A percentile compares a stretch with the other conserved stretches of the same genome.
phyloP scores from a whole-genome alignment of 1,140 invertebrate genomes.

The Zaprionus nigranus region DNA sequence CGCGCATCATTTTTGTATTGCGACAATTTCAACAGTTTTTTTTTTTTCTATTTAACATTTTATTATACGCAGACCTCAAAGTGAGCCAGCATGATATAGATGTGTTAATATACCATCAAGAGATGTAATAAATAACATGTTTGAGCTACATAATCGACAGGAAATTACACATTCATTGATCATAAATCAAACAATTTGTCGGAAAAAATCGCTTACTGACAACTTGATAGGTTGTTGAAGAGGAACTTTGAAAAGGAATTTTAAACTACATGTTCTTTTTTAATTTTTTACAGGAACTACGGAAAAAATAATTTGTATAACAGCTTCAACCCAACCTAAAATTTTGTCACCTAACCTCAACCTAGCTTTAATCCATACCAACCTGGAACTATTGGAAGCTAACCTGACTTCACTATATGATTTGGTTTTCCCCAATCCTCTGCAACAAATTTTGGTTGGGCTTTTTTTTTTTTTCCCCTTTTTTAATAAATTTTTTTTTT shows the following conservation, averaged over 20 bases:
- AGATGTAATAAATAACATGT: constrained; percentile 2
- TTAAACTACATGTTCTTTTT: neutral
- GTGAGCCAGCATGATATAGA: neutral
- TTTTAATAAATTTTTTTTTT: too few relatives aligned
- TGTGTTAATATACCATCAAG: neutral
- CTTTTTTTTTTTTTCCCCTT: too few relatives aligned
- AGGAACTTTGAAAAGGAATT: neutral
- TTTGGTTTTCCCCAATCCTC: too few relatives aligned
- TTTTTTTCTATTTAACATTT: constrained; percentile 17
- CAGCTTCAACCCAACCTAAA: neutral
- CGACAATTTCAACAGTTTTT: constrained; percentile 54
- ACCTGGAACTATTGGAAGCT: too few relatives aligned
- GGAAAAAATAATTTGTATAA: neutral
- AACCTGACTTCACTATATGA: too few relatives aligned
- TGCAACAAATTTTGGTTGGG: too few relatives aligned
- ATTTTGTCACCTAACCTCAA: neutral
- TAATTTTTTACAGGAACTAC: neutral
- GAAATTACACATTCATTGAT: neutral
- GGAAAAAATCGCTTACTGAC: neutral
- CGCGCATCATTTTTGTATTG: too few relatives aligned
- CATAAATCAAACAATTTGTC: constrained; percentile 1
- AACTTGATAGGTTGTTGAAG: neutral
- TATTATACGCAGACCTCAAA: constrained; percentile 1
- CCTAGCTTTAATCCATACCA: too few relatives aligned
- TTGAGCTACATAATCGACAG: constrained; percentile 1